Conservation (phyloP, 2,797 vertebrate species). For the Fringilla coelebs region DNA sequence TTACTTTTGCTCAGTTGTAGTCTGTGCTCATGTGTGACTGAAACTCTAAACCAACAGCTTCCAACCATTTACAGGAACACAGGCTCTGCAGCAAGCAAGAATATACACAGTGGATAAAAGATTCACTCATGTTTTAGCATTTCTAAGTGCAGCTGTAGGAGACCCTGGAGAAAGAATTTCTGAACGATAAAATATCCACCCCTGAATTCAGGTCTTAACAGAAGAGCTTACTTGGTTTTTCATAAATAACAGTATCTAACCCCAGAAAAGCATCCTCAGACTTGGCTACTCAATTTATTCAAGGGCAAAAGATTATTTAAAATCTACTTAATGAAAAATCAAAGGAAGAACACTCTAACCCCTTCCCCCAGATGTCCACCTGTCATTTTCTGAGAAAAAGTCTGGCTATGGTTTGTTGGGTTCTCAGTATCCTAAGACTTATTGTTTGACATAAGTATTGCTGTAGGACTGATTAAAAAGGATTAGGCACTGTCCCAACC, state of each 20-base stretch:
- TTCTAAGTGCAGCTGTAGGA: neutral
- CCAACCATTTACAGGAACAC: neutral
- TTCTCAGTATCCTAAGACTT: neutral
- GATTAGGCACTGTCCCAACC: fast-evolving
- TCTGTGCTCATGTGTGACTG: neutral
- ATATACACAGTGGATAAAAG: neutral
- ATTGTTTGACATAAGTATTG: neutral
- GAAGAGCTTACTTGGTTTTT: neutral
- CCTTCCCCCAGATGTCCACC: neutral
- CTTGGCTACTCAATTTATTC: neutral
- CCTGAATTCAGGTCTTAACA: neutral
- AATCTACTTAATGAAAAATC: neutral
- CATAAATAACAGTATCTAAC: neutral
- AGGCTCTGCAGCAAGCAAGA: neutral
- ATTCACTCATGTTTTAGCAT: neutral
- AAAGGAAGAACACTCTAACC: neutral
- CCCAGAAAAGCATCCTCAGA: neutral
- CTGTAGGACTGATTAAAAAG: neutral
- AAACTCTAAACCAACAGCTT: neutral
- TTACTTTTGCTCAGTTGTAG: neutral
- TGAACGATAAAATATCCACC: neutral
- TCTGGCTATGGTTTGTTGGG: neutral
- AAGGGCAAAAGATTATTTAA: neutral
- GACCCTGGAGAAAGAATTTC: neutral
- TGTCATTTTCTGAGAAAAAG: neutral